Base-by-base conservation (phyloP, 1,140 invertebrate genomes). In the Ladona fulva region DNA sequence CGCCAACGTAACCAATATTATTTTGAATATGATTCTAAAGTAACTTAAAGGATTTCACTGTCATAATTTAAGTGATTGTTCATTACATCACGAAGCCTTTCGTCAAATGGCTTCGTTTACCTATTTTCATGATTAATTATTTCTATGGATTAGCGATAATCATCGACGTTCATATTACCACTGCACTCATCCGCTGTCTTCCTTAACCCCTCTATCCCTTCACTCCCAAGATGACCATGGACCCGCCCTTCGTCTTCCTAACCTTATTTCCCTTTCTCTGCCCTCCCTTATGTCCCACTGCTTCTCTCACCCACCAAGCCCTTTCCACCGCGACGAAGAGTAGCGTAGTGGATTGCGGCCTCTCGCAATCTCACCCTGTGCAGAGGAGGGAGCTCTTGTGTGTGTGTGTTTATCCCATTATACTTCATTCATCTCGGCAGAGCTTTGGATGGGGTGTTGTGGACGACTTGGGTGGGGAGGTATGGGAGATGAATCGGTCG, bases 321-420 rank as follows among this genome's bases (percentile, higher is more conserved):
- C 52, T 66, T 66, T 22, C 12, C 16, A 3, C 52, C 3, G 5
- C 52, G 52, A 66, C 5, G 52, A 22, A 22, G 52, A 66, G n/a
- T 66, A 19, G 52, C 52, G 52, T 19, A 66, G n/a, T 5, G n/a
- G 52, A 66, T 19, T 66, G 52, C 5, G 52, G n/a, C n/a, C 52
- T 66, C 3, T 11, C 3, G n/a, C 52, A 66, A 66, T 66, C 52
- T 66, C n/a, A 66, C 3, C 12, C 52, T 16, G n/a, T 66, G 52
- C 52, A 6, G 52, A 66, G 52, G 52, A 10, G 44, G 10, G 44
- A 3, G 52, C 52, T 22, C 52, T 66, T 66, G 52, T 66, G 52
- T 66, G 52, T 66, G 52, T 66, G 52, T 66, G 52, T 66, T 66
- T 66, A 66, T 66, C 52, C 52, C 52, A 66, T 66, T 66, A 66